phyloP scores from a whole-genome alignment of 2,113 vertebrate species.

The Lathamus discolor region DNA sequence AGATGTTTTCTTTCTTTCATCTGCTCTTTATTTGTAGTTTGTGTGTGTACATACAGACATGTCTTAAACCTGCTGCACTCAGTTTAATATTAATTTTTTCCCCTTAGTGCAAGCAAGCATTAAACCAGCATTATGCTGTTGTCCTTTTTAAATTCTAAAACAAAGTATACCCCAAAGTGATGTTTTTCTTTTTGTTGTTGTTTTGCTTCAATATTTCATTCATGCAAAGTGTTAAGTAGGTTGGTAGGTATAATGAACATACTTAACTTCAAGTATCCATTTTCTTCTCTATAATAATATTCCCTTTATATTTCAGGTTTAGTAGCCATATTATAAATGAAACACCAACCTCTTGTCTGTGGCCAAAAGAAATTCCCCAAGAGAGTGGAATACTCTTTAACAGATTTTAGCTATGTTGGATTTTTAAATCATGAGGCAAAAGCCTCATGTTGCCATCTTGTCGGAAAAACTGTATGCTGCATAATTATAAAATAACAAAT shows the following conservation, averaged over 20 bases:
- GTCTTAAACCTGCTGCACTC: not conserved
- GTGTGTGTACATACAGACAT: not conserved
- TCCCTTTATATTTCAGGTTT: not conserved
- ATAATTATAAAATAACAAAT: not conserved
- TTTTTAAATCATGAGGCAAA: not conserved
- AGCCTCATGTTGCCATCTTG: not conserved
- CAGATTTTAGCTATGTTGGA: not conserved
- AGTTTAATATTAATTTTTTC: not conserved
- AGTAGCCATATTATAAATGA: not conserved
- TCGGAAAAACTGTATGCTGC: not conserved
- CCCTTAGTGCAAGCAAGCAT: not conserved
- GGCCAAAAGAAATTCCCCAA: not conserved
- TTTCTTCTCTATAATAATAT: not conserved
- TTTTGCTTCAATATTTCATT: conserved; percentile 35
- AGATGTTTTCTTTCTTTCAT: not conserved
- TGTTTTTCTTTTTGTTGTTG: not conserved
- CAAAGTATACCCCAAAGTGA: not conserved
- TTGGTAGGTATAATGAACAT: not conserved
- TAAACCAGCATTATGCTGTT: not conserved
- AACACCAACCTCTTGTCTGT: not conserved
- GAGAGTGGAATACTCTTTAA: not conserved
- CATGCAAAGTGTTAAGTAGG: conserved; percentile 6
- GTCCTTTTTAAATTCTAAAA: conserved; percentile 9
- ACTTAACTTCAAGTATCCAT: not conserved
- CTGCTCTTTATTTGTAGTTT: not conserved